Base-by-base conservation (phyloP, 1,140 invertebrate species). In the Drosophila sucinea region DNA sequence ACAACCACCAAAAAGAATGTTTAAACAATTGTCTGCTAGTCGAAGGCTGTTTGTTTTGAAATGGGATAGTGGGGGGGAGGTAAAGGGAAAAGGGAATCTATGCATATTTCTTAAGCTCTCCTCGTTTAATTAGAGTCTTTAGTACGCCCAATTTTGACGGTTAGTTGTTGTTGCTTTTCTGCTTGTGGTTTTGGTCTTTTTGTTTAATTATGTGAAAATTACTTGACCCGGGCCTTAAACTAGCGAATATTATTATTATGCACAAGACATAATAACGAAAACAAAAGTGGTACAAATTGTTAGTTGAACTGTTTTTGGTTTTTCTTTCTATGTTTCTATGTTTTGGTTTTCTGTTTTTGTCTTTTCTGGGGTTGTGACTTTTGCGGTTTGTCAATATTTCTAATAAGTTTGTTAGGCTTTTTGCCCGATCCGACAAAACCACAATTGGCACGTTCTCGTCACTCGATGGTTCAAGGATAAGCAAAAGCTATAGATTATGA, bases 391-490 rank as follows among this genome's bases (percentile, higher is more conserved):
- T 70, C 76, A 79, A 79, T 85, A 73, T 73, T 62, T 74, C 60
- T 58, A 73, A 82, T 87, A 79, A 70, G 64, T 70, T 81, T 78
- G 44, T 51, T 27, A 51, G 44, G 44, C 23, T 27, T 25, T 51
- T 51, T 51, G 44, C 3, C 44, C 25, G 44, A 8, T 51, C 25
- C 44, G 7, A 51, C 61, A 78, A 76, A 67, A 86, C 83, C 83
- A 72, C 83, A 86, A 86, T 87, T 89, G 83, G 83, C 83, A 86
- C 83, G 83, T 86, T 86, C 83, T 86, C 44, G 23, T 51, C 44
- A 27, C 23, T 51, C 84, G 35, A 56, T 62, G 67, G 65, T 73
- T 87, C 83, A 86, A 89, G 83, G 83, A 71, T 82, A 67, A 58
- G 63, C 70, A 57, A 60, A 38, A 44, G 51, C 40, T 54, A 67